Percentiles rank a stretch among this genome's conserved stretches.
Evolutionary conservation across 2,113 vertebrate species (phyloP).

Genomic region (Rhineura floridana): DNA sequence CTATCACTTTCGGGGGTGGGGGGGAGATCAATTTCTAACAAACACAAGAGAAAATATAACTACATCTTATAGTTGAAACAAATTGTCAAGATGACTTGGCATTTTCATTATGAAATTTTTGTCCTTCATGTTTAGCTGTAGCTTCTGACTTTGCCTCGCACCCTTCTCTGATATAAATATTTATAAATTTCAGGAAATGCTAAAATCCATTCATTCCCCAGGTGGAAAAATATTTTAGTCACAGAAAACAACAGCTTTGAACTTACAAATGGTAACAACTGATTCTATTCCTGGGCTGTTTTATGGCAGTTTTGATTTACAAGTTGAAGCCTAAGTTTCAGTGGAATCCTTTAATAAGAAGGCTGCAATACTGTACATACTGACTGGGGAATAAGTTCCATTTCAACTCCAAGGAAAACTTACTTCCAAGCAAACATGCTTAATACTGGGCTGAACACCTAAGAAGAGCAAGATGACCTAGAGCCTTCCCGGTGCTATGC

Average conservation of each 20-base stretch:
- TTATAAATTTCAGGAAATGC: conserved; percentile 36
- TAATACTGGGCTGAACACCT: too few species aligned
- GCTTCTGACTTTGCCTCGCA: conserved; percentile 56
- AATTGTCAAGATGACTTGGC: conserved; percentile 39
- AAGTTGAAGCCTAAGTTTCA: not conserved
- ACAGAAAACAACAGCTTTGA: not conserved
- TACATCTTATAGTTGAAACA: conserved; percentile 31
- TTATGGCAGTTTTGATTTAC: not conserved
- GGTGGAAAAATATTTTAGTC: not conserved
- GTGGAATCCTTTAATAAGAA: not conserved
- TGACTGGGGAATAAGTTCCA: not conserved
- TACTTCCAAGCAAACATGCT: not conserved
- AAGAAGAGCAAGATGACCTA: not conserved
- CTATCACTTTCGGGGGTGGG: not conserved
- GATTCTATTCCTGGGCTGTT: not conserved
- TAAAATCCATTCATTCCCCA: conserved; percentile 29
- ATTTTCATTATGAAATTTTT: conserved; percentile 45
- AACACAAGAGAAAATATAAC: conserved; percentile 54
- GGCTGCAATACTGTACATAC: not conserved
- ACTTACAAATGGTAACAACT: not conserved
- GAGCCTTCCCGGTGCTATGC: not conserved
- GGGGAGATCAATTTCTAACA: conserved; percentile 12
- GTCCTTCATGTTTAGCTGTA: conserved; percentile 37
- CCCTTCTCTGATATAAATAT: conserved; percentile 40
- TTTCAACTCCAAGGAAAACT: not conserved